These are phyloP conservation scores for Urophycis tenuis DNA, from an alignment of 2,797 vertebrate genomes.

Conservation along the genomic window DNA sequence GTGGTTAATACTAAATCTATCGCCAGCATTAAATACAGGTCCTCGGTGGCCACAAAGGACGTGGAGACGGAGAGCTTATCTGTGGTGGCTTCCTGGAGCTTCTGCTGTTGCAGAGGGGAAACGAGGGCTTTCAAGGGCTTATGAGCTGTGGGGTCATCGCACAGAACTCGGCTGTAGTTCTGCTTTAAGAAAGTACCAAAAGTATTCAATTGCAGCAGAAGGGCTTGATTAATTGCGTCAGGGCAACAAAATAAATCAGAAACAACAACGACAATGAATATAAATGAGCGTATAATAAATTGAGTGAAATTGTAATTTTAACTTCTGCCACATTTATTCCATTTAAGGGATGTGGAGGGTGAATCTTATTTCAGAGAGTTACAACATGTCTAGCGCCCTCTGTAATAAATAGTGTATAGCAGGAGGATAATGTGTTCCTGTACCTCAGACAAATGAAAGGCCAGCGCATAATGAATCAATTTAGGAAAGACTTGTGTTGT, in stretches of 20 bases:
- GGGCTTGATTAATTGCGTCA: background rate
- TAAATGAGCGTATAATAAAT: background rate
- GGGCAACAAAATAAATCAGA: background rate
- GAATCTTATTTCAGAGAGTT: background rate
- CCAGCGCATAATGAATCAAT: slow-evolving; percentile 45
- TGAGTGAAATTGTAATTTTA: background rate
- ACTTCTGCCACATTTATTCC: background rate
- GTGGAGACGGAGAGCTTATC: background rate
- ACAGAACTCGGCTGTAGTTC: background rate
- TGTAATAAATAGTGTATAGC: background rate
- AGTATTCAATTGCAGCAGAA: background rate
- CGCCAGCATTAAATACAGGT: background rate
- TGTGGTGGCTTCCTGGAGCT: background rate
- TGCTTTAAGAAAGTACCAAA: background rate
- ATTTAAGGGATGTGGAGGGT: background rate
- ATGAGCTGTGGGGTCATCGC: background rate
- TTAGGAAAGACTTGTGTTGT: slow-evolving; percentile 24
- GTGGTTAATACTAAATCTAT: slow-evolving; percentile 1
- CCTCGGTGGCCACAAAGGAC: background rate
- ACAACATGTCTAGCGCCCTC: background rate
- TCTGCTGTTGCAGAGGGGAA: background rate
- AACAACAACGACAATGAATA: background rate
- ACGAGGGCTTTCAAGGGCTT: background rate
- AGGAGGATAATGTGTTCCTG: slow-evolving; percentile 11
- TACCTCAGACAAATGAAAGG: slow-evolving; percentile 25